phyloP scores from a whole-genome alignment of 2,113 vertebrate genomes.

The Propithecus coquereli region DNA sequence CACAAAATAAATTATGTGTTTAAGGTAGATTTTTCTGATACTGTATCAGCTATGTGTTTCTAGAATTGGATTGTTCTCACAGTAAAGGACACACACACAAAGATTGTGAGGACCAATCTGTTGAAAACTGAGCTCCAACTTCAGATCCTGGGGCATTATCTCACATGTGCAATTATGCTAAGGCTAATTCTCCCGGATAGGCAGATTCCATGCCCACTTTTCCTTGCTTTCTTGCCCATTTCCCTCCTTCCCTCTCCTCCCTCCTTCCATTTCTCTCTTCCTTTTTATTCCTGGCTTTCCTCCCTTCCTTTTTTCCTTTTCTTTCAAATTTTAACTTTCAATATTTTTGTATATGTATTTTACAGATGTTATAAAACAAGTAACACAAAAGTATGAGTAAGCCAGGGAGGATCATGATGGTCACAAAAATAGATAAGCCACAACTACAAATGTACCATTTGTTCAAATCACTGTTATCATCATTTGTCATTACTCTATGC shows the following conservation, averaged over 20 bases:
- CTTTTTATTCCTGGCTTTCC: not conserved
- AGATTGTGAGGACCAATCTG: not conserved
- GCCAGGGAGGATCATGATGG: not conserved
- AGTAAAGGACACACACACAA: not conserved
- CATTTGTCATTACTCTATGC: not conserved
- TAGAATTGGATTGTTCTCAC: not conserved
- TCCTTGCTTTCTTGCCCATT: not conserved
- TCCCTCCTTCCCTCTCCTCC: not conserved
- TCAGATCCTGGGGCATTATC: not conserved
- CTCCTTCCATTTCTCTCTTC: not conserved
- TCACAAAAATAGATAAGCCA: not conserved
- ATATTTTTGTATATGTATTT: not conserved
- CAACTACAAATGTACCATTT: not conserved
- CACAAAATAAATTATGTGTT: slow-evolving; percentile 7
- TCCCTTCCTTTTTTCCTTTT: no score
- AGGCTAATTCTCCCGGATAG: slow-evolving; percentile 1
- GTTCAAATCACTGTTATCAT: not conserved
- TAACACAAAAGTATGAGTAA: not conserved
- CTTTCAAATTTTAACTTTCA: not conserved
- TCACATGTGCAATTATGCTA: not conserved
- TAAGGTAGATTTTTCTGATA: slow-evolving; percentile 29
- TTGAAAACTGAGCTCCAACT: not conserved
- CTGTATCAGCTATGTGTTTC: not conserved
- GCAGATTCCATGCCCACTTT: not conserved
- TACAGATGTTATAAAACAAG: not conserved